Conservation (phyloP, 2,113 vertebrate species). For the Lasiurus borealis region DNA sequence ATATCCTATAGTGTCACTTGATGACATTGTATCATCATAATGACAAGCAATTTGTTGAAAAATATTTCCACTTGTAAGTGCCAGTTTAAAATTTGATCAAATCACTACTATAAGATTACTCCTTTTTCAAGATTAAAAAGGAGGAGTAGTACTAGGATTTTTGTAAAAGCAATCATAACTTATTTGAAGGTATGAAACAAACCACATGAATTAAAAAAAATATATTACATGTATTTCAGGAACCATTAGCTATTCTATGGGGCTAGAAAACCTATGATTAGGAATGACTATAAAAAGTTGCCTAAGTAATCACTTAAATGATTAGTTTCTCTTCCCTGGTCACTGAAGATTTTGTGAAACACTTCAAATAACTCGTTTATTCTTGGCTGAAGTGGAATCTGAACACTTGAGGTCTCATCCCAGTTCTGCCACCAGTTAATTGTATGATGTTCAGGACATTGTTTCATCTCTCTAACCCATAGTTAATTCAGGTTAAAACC, state of each 20-base stretch:
- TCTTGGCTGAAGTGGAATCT: background rate
- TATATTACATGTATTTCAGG: background rate
- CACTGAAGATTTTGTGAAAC: background rate
- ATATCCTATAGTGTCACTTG: conserved; percentile 78
- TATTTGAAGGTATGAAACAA: conserved; percentile 24
- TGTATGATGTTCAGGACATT: background rate
- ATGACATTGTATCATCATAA: conserved; percentile 82
- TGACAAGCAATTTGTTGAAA: conserved; percentile 83
- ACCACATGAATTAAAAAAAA: background rate
- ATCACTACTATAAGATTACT: conserved; percentile 69
- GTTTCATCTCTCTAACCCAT: background rate
- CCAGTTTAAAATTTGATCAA: conserved; percentile 81
- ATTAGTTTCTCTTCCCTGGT: background rate
- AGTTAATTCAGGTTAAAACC: background rate
- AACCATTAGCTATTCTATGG: background rate
- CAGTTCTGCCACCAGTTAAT: background rate
- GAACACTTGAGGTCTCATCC: accelerated
- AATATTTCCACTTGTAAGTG: conserved; percentile 75
- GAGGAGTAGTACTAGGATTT: background rate
- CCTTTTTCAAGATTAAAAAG: conserved; percentile 66
- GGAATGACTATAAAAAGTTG: background rate
- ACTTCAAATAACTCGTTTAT: background rate
- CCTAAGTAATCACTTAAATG: background rate
- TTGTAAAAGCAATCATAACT: conserved; percentile 18
- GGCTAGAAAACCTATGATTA: background rate